phyloP scores from a whole-genome alignment of 2,797 vertebrate species.

The Poecile montanus region DNA sequence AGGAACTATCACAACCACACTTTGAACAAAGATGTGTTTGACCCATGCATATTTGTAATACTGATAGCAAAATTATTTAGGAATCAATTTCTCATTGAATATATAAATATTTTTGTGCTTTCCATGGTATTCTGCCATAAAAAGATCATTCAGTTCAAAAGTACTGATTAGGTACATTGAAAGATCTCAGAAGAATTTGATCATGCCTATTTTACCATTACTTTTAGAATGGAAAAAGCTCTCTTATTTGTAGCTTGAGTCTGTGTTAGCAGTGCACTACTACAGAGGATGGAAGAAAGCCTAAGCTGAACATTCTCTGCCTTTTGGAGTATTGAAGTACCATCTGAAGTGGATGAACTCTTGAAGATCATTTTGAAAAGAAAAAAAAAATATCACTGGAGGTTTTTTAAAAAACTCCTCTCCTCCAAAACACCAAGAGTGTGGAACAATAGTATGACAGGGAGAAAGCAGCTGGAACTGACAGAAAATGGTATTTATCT shows the following conservation, averaged over 20 bases:
- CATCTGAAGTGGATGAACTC: neutral
- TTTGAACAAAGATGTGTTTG: neutral
- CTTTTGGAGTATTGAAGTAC: neutral
- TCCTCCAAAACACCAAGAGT: neutral
- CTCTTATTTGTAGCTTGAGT: neutral
- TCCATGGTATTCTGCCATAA: neutral
- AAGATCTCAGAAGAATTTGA: neutral
- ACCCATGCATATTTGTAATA: neutral
- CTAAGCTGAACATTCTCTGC: neutral
- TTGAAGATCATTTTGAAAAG: neutral
- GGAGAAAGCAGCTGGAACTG: slow-evolving; percentile 8
- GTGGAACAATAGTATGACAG: neutral
- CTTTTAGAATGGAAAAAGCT: neutral
- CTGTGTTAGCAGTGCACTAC: neutral
- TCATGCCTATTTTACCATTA: neutral
- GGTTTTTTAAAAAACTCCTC: neutral
- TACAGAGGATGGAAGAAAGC: neutral
- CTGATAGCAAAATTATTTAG: neutral
- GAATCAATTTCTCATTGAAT: neutral
- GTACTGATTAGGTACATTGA: neutral
- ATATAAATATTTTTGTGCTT: neutral
- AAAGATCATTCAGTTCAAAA: neutral
- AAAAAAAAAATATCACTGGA: neutral
- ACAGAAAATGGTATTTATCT: slow-evolving; percentile 32
- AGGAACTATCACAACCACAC: neutral